Evolutionary conservation across 2,888 invertebrate species (phyloP).

Genomic region (Drosophila gaucha): DNA sequence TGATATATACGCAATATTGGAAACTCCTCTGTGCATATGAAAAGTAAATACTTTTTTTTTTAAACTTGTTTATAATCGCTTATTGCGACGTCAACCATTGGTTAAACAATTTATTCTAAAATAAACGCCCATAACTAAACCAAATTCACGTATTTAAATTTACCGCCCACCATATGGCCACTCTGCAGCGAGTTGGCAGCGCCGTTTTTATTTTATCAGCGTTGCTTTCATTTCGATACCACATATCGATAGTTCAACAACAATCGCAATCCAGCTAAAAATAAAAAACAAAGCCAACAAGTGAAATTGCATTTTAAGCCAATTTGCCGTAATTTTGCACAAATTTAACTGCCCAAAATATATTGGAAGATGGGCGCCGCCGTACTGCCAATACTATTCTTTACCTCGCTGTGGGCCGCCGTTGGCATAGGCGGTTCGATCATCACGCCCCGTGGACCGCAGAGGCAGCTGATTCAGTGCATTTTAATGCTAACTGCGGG

Average conservation of each 20-base stretch:
- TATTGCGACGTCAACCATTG: too few species aligned
- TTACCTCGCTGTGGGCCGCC: slow-evolving; percentile 93
- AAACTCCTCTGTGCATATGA: too few species aligned
- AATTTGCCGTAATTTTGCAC: background rate
- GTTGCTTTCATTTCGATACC: slow-evolving; percentile 16
- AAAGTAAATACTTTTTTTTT: too few species aligned
- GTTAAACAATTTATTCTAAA: background rate
- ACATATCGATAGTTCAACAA: slow-evolving; percentile 10
- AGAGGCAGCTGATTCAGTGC: slow-evolving; percentile 95
- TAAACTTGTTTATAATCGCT: too few species aligned
- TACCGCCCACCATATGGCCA: slow-evolving; percentile 9
- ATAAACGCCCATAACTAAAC: background rate
- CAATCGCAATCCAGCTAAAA: slow-evolving; percentile 25
- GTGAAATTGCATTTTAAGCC: slow-evolving; percentile 23
- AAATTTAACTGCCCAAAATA: background rate
- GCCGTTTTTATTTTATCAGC: slow-evolving; percentile 3
- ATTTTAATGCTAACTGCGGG: slow-evolving; percentile 93
- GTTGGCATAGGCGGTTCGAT: slow-evolving; percentile 94
- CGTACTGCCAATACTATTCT: slow-evolving; percentile 90
- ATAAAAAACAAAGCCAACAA: slow-evolving; percentile 48
- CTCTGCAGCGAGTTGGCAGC: slow-evolving; percentile 35
- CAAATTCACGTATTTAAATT: slow-evolving; percentile 11
- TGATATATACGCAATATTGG: too few species aligned
- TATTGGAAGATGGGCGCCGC: slow-evolving; percentile 89
- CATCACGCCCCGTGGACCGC: slow-evolving; percentile 95